Conservation (phyloP, 2,797 vertebrate genomes). For the Platalea minor region DNA sequence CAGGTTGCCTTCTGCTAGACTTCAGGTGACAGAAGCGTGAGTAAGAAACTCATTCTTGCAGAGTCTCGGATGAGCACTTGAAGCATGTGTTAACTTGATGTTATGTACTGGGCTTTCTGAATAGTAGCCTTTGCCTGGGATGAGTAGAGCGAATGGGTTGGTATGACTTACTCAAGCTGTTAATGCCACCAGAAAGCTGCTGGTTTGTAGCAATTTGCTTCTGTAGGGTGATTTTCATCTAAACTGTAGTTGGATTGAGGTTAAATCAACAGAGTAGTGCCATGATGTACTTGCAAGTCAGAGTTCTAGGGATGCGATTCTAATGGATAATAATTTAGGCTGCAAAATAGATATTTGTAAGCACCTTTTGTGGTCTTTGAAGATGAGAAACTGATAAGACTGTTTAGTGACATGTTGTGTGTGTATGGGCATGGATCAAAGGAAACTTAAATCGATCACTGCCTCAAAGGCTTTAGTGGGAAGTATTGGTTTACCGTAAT, state of each 20-base stretch:
- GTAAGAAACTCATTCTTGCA: not conserved
- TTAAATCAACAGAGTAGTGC: not conserved
- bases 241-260: not conserved
- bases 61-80: not conserved
- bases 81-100: not conserved
- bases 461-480: not conserved
- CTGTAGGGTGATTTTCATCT: not conserved
- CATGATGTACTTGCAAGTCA: not conserved
- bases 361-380: not conserved
- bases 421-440: not conserved
- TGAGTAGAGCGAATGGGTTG: not conserved
- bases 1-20: not conserved
- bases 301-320: not conserved
- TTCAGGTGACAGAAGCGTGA: not conserved
- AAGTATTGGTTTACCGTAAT: not conserved
- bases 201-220: not conserved
- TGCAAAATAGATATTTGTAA: not conserved
- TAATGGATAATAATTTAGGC: not conserved
- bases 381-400: not conserved
- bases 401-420: not conserved
- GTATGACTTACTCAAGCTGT: not conserved
- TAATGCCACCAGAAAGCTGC: not conserved
- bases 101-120: not conserved
- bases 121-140: not conserved
- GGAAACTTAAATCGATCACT: not conserved